Percentiles rank a stretch among this genome's conserved stretches.
Evolutionary conservation across 2,888 invertebrate genomes (phyloP).

Genomic region (Orchestes rusci): DNA sequence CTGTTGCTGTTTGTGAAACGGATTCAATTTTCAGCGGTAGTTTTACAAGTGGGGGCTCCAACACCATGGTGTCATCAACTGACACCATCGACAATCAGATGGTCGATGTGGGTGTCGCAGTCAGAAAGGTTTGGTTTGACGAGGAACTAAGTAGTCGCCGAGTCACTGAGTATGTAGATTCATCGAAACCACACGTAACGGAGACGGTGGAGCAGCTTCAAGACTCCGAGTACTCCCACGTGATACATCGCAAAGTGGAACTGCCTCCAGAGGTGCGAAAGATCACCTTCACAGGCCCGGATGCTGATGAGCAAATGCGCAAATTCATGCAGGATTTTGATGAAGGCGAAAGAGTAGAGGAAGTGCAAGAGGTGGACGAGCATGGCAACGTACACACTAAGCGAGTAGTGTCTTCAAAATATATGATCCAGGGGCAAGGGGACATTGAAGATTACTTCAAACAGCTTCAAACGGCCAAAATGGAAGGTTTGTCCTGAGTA

Average conservation of each 20-base stretch:
- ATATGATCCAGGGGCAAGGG: too few relatives aligned
- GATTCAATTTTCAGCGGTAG: constrained; percentile 83
- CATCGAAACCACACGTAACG: constrained; percentile 44
- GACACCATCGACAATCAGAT: constrained; percentile 58
- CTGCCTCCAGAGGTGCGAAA: constrained; percentile 48
- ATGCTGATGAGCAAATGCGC: constrained; percentile 46
- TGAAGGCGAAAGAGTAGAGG: constrained; percentile 48
- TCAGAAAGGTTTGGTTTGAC: constrained; percentile 46
- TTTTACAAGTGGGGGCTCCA: constrained; percentile 75
- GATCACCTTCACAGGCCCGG: constrained; percentile 48
- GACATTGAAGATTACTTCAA: constrained; percentile 37
- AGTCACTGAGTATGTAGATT: constrained; percentile 37
- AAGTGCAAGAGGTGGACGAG: constrained; percentile 47
- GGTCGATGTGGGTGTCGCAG: constrained; percentile 42
- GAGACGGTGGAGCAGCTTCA: constrained; percentile 46
- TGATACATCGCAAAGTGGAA: constrained; percentile 46
- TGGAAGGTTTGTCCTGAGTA: too few relatives aligned
- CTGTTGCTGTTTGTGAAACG: constrained; percentile 73
- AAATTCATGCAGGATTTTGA: constrained; percentile 48
- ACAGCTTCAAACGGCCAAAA: too few relatives aligned
- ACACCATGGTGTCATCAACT: constrained; percentile 74
- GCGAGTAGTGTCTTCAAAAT: constrained; percentile 45
- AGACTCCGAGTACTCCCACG: constrained; percentile 44
- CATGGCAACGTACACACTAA: constrained; percentile 50
- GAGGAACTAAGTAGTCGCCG: constrained; percentile 37